A percentile compares a stretch with the other conserved stretches of the same genome.
These are phyloP conservation scores for Myocastor coypus DNA, from an alignment of 2,113 vertebrate species.

Conservation along the genomic window DNA sequence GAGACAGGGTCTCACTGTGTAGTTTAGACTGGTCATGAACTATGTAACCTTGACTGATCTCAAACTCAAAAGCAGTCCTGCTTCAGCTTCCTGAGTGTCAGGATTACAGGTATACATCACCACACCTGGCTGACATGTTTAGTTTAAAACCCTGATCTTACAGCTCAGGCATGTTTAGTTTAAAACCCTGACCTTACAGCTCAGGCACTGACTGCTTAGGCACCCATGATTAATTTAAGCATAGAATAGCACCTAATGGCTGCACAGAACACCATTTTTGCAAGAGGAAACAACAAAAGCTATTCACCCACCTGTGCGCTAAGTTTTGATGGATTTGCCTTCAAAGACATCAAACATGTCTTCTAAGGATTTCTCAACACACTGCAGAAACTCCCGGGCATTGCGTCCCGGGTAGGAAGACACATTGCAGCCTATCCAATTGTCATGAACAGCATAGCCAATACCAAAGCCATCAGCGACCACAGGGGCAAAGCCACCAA, in stretches of 20 bases:
- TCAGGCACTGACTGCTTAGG: neutral
- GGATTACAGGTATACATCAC: neutral
- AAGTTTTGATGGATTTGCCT: constrained; percentile 89
- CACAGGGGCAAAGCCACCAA: constrained; percentile 96
- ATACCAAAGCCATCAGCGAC: constrained; percentile 96
- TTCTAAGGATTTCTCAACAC: constrained; percentile 92
- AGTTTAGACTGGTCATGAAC: neutral
- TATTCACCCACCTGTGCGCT: constrained; percentile 58
- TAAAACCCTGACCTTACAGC: too few relatives aligned
- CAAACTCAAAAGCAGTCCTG: neutral
- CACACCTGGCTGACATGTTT: neutral
- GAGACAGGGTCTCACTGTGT: neutral
- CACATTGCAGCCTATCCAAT: constrained; percentile 95
- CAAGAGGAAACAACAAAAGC: constrained; percentile 67
- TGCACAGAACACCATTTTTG: neutral
- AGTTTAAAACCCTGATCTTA: constrained; percentile 25
- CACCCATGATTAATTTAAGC: constrained; percentile 59
- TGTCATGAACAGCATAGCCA: constrained; percentile 92
- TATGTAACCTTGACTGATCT: neutral
- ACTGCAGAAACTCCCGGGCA: constrained; percentile 92
- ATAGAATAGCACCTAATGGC: constrained; percentile 5
- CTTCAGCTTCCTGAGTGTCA: neutral
- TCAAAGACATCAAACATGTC: constrained; percentile 95
- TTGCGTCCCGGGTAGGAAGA: constrained; percentile 93
- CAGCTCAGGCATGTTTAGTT: neutral